phyloP scores from a whole-genome alignment of 2,888 invertebrate species.

The Polydrusus pterygomalis region DNA sequence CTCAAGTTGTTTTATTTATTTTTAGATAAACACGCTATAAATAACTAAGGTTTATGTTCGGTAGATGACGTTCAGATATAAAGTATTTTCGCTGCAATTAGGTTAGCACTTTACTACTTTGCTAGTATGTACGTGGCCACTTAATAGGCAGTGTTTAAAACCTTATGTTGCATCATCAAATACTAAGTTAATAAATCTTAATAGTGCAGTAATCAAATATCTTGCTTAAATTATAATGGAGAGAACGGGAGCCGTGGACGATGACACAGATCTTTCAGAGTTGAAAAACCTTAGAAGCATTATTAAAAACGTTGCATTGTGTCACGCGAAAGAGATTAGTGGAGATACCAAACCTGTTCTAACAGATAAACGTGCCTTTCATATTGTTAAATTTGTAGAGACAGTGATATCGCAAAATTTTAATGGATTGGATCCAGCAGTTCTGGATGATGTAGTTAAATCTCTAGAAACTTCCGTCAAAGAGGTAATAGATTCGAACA shows the following conservation, averaged over 20 bases:
- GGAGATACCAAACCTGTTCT: neutral
- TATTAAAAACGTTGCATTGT: slow-evolving; percentile 27
- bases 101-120: no score
- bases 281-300: slow-evolving; percentile 15
- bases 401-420: slow-evolving; percentile 18
- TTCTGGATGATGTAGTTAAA: slow-evolving; percentile 1
- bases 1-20: no score
- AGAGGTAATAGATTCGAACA: neutral
- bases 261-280: neutral
- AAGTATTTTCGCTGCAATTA: no score
- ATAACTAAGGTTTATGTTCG: no score
- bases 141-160: no score
- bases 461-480: slow-evolving; percentile 9
- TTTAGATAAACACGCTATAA: no score
- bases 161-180: no score
- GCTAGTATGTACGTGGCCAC: no score
- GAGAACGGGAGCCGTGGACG: neutral
- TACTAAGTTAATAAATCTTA: no score
- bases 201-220: neutral
- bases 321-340: slow-evolving; percentile 16
- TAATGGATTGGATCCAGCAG: slow-evolving; percentile 16
- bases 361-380: slow-evolving; percentile 20
- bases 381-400: neutral
- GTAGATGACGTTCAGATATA: no score
- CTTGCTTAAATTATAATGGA: neutral